Evolutionary conservation across 2,113 vertebrate genomes (phyloP).

Genomic region (Asarcornis scutulata): DNA sequence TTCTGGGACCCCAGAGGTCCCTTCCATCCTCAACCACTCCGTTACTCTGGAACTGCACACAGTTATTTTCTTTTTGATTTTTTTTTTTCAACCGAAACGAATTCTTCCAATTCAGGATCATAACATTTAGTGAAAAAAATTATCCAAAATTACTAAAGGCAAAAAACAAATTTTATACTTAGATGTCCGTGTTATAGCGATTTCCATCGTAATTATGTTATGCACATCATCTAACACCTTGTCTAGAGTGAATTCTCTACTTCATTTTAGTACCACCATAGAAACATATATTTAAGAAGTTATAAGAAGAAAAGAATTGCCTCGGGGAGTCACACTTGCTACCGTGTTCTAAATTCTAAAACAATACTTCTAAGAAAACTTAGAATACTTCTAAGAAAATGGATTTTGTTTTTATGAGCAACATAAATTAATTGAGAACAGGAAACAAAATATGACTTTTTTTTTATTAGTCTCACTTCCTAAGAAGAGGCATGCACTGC

Average conservation of each 20-base stretch:
- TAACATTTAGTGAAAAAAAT: neutral
- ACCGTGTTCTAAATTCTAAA: neutral
- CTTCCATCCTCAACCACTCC: too few relatives aligned
- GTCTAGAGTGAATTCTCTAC: constrained; percentile 11
- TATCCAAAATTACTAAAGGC: neutral
- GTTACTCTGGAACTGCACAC: too few relatives aligned
- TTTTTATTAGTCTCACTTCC: neutral
- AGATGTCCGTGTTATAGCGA: neutral
- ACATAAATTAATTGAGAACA: neutral
- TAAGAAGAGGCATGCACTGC: neutral
- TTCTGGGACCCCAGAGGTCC: too few relatives aligned
- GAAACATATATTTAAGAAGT: constrained; percentile 12
- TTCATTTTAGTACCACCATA: neutral
- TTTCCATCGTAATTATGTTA: constrained; percentile 38
- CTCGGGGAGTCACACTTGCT: neutral
- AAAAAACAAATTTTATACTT: constrained; percentile 9
- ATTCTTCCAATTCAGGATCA: constrained; percentile 2
- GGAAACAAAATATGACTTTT: neutral
- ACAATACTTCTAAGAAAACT: neutral
- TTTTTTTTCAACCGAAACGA: neutral
- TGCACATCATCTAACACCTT: constrained; percentile 6
- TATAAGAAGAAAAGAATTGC: neutral
- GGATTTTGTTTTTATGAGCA: neutral
- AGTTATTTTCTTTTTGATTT: neutral
- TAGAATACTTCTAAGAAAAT: neutral